Base-by-base conservation (phyloP, 2,113 vertebrate genomes). In the Piaya cayana region DNA sequence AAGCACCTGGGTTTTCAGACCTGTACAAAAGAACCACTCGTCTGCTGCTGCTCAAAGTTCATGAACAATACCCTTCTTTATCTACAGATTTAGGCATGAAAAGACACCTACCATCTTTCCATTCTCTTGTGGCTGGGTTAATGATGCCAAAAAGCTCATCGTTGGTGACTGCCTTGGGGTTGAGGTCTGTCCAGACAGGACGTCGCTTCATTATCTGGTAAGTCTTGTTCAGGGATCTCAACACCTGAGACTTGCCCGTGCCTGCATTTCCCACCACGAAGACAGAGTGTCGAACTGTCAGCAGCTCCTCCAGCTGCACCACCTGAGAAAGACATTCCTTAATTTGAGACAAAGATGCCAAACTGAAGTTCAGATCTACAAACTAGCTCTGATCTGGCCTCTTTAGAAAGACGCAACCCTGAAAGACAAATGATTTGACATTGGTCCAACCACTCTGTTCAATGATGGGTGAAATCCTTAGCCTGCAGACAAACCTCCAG, bases 201-300 rank as follows among this genome's bases (percentile, higher is more conserved):
- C 98, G 98, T 6, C 96, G 96, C 89, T 98, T 99, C 98, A 98
- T 98, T 83, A 98, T 98, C 97, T 99, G 99, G 92, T 99, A 99
- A 69, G 98, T 99, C 88, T 96, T 98, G 77, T 99, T 96, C 64
- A 99, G 98, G 23, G 99, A 99, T 68, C 98, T 98, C 97, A 99
- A 94, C 82, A 99, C 99, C 95, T 99, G 99, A 1, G 99, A 99
- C 96, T 99, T 99, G 17, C 99, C 99, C 0, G 99, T 99, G 29
- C 99, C 99, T 0, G 99, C 98, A 0, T 98, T 98, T 4, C 99
- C 99, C 86, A 99, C 98, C 87, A 99, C 98, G 7, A 99, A 99
- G 93, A 99, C 99, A 0, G 99, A 99, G 97, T 99, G 99, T 27
- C 99, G 98, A 22, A 99, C 99, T 0, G 96, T 98, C 93, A 99